phyloP scores from a whole-genome alignment of 2,113 vertebrate genomes.

The Poeciliopsis prolifica region DNA sequence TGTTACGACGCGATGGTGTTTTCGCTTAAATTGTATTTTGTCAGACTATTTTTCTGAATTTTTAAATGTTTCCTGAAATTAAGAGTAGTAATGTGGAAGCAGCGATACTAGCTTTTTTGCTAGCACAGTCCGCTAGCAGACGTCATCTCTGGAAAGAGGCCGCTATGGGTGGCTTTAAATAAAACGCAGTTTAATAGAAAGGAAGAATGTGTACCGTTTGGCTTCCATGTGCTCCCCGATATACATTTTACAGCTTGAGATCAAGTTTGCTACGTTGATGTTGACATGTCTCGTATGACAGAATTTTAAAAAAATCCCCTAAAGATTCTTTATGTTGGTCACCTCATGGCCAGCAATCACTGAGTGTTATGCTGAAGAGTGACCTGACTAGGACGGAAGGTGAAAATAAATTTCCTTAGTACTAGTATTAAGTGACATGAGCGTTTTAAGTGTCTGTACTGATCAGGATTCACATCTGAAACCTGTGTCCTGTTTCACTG shows the following conservation, averaged over 20 bases:
- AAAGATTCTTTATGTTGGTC: not conserved
- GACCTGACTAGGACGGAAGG: not conserved
- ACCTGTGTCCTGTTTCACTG: conserved; percentile 26
- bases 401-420: not conserved
- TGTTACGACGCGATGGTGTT: not conserved
- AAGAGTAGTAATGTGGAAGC: not conserved
- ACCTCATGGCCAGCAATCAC: conserved; percentile 27
- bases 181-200: conserved; percentile 53
- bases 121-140: conserved; percentile 52
- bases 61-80: no score
- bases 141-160: conserved; percentile 71
- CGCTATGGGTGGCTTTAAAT: conserved; percentile 59
- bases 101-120: conserved; percentile 32
- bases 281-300: not conserved
- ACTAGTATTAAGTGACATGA: not conserved
- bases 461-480: conserved; percentile 12
- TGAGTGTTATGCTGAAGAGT: not conserved
- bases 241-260: not conserved
- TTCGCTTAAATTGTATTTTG: not conserved
- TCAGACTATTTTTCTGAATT: not conserved
- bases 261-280: not conserved
- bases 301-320: not conserved
- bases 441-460: not conserved
- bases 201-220: conserved; percentile 28
- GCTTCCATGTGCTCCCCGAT: not conserved